phyloP scores from a whole-genome alignment of 2,888 invertebrate genomes.

The Bibio marci region DNA sequence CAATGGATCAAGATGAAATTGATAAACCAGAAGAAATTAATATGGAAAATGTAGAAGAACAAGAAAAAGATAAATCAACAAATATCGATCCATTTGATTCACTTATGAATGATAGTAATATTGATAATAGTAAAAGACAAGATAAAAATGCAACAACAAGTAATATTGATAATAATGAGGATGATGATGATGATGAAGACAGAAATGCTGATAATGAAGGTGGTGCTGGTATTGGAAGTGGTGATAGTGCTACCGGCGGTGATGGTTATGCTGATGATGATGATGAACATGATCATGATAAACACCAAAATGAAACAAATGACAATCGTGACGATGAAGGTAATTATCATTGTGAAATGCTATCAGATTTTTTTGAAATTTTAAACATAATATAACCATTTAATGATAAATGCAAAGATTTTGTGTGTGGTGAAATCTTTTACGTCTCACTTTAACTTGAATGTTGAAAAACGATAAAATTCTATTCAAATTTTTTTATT shows the following conservation, averaged over 20 bases:
- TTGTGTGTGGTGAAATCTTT: neutral
- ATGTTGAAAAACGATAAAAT: too few species aligned
- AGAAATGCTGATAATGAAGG: neutral
- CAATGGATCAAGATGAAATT: neutral
- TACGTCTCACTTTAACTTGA: too few species aligned
- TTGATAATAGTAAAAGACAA: neutral
- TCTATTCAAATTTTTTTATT: neutral
- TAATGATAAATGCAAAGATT: neutral
- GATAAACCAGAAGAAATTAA: neutral
- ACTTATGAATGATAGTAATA: neutral
- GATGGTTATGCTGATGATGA: neutral
- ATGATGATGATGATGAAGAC: neutral
- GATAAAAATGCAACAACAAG: too few species aligned
- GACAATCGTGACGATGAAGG: neutral
- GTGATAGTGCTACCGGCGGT: neutral
- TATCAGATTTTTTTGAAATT: neutral
- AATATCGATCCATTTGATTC: conserved; percentile 5
- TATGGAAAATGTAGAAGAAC: conserved; percentile 1
- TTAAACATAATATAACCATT: neutral
- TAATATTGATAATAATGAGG: neutral
- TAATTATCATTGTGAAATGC: neutral
- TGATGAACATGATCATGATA: neutral
- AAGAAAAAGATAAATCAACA: neutral
- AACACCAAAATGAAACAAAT: neutral
- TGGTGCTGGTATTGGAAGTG: neutral